Conservation (phyloP, 2,888 invertebrate species). For the Ophion ventricosus region DNA sequence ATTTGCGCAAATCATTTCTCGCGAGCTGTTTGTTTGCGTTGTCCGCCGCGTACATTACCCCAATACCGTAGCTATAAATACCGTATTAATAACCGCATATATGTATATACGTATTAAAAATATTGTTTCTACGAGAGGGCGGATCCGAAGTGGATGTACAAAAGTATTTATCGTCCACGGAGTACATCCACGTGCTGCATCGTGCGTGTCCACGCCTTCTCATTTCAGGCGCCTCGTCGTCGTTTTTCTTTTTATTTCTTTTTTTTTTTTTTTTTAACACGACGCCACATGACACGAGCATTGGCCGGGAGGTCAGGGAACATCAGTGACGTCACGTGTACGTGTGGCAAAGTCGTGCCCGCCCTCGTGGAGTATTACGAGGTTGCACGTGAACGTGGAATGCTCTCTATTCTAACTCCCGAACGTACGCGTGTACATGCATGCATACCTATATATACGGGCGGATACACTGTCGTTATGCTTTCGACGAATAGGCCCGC, state of each 20-base stretch:
- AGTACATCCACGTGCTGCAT: slow-evolving; percentile 14
- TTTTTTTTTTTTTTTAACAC: slow-evolving; percentile 1
- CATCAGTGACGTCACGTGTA: slow-evolving; percentile 50
- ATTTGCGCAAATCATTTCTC: slow-evolving; percentile 40
- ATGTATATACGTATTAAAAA: neutral
- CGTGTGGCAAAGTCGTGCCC: slow-evolving; percentile 49
- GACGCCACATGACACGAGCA: slow-evolving; percentile 8
- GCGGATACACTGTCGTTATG: neutral
- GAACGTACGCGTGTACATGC: neutral
- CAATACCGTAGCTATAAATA: neutral
- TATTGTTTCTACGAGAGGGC: slow-evolving; percentile 3
- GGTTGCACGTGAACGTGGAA: slow-evolving; percentile 72
- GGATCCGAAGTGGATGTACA: neutral
- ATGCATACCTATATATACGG: slow-evolving; percentile 11
- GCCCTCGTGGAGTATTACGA: slow-evolving; percentile 60
- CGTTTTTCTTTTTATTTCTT: neutral
- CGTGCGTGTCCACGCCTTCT: slow-evolving; percentile 40
- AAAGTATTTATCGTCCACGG: neutral
- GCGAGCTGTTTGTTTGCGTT: neutral
- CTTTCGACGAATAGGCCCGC: neutral
- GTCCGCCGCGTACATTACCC: neutral
- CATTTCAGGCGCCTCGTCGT: slow-evolving; percentile 30
- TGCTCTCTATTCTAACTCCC: slow-evolving; percentile 56
- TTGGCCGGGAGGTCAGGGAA: slow-evolving; percentile 53
- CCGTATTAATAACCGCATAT: neutral